Conservation (phyloP, 92 coral and sea anemone species). For the Paragorgia papillata region DNA sequence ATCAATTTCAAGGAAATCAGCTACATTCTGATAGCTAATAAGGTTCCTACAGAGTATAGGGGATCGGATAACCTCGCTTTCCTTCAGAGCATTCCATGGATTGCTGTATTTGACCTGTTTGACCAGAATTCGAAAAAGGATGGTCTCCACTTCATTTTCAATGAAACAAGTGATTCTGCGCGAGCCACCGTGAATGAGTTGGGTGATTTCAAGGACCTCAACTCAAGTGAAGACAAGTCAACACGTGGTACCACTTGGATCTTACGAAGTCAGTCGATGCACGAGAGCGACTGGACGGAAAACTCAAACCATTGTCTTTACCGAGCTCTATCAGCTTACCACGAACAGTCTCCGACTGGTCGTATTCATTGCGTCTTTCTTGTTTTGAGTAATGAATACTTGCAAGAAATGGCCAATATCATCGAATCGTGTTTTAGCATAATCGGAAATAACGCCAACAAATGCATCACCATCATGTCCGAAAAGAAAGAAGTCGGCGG, state of each 20-base stretch:
- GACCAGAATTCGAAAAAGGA: conserved; percentile 46
- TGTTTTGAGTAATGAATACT: conserved; percentile 37
- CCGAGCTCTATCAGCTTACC: conserved; percentile 58
- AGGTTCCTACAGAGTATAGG: conserved; percentile 55
- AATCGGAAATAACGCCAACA: conserved; percentile 52
- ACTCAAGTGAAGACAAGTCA: conserved; percentile 32
- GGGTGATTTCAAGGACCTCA: conserved; percentile 57
- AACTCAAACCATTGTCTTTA: conserved; percentile 56
- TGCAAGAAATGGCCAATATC: conserved; percentile 60
- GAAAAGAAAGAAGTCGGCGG: conserved; percentile 39
- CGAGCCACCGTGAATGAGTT: conserved; percentile 51
- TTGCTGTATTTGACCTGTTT: conserved; percentile 62
- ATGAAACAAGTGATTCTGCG: conserved; percentile 61
- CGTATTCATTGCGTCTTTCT: conserved; percentile 60
- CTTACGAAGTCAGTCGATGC: conserved; percentile 54
- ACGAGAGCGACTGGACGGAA: conserved; percentile 59
- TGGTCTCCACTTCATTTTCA: conserved; percentile 58
- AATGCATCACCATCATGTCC: conserved; percentile 54
- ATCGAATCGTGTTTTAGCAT: conserved; percentile 63
- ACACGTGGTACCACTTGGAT: conserved; percentile 69
- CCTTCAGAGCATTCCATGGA: conserved; percentile 63
- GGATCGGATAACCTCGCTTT: conserved; percentile 50
- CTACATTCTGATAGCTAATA: conserved; percentile 59
- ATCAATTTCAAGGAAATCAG: conserved; percentile 55
- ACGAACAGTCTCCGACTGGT: conserved; percentile 43